Base-by-base conservation (phyloP, 2,797 vertebrate species). In the Takifugu ocellatus region DNA sequence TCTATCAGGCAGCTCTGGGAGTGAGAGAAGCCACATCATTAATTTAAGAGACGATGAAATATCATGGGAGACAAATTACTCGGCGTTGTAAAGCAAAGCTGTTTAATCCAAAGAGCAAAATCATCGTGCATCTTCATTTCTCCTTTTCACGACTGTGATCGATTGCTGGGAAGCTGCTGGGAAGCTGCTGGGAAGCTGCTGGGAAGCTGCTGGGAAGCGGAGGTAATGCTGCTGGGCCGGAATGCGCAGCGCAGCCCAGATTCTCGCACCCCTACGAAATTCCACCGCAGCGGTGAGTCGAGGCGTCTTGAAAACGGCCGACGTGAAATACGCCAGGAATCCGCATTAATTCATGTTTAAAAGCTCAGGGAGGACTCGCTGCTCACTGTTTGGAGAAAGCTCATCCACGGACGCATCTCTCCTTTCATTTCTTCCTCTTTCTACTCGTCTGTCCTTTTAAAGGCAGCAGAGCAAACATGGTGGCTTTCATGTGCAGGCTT, bases 201-300 rank as follows among this genome's bases (percentile, higher is more conserved):
- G 58, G 68, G 46, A 17, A 17, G 17, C 27, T 39, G 11, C 87
- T 82, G 86, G 76, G 87, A 89, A 90, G 83, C 48, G 65, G 84
- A 43, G 77, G 81, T 88, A 88, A 90, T 89, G 88, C 84, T 86
- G 82, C 70, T 29, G 58, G 67, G 46, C 51, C 79, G 89, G 90
- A 92, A 92, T 91, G 90, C 79, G 66, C 82, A 90, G 91, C 90
- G 90, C 86, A 60, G 81, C 56, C 14, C 11, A 80, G 79, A 86
- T 87, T 86, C 88, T 87, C 83, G 78, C 89, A 90, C 89, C 87
- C 88, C 88, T 90, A 85, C 84, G 67, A 90, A 87, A 91, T 91
- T 89, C 89, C 90, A 84, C 72, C 36, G 14, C 49, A 48, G 75
- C 72, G 81, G 82, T 83, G 84, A 90, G 81, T 85, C 59, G 68